A percentile compares a stretch with the other conserved stretches of the same genome.
phyloP scores from a whole-genome alignment of 2,797 vertebrate genomes.

The Argentina silus region DNA sequence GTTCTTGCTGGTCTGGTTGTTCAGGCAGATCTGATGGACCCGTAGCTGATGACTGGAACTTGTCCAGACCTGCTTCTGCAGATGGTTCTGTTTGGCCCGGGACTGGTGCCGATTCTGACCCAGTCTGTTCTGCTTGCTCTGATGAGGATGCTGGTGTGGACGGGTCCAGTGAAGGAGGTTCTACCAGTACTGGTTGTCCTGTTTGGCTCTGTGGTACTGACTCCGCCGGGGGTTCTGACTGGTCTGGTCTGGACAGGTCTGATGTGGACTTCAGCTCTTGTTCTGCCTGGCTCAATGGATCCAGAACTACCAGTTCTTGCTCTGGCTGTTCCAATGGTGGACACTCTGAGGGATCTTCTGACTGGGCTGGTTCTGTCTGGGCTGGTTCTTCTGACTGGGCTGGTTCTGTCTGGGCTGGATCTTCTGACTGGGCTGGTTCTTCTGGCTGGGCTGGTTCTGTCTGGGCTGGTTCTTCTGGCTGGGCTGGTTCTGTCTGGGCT shows the following conservation, averaged over 20 bases:
- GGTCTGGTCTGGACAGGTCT: neutral
- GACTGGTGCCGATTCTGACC: neutral
- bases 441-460: neutral
- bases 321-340: neutral
- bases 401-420: too few relatives aligned
- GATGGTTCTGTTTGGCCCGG: neutral
- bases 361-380: too few relatives aligned
- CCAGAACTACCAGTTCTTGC: too few relatives aligned
- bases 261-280: neutral
- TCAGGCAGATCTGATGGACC: too few relatives aligned
- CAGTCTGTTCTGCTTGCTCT: neutral
- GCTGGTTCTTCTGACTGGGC: too few relatives aligned
- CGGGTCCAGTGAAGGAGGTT: neutral
- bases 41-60: too few relatives aligned
- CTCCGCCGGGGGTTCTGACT: slow-evolving; percentile 15
- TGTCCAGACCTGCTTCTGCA: slow-evolving; percentile 1
- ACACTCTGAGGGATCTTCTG: too few relatives aligned
- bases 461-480: slow-evolving; percentile 18
- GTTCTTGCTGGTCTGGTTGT: neutral
- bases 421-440: too few relatives aligned
- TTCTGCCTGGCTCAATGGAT: too few relatives aligned
- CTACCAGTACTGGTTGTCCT: slow-evolving; percentile 1
- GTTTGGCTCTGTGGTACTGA: slow-evolving; percentile 27
- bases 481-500: neutral
- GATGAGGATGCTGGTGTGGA: neutral